Conservation (phyloP, 2,113 vertebrate genomes). For the Petromus typicus region DNA sequence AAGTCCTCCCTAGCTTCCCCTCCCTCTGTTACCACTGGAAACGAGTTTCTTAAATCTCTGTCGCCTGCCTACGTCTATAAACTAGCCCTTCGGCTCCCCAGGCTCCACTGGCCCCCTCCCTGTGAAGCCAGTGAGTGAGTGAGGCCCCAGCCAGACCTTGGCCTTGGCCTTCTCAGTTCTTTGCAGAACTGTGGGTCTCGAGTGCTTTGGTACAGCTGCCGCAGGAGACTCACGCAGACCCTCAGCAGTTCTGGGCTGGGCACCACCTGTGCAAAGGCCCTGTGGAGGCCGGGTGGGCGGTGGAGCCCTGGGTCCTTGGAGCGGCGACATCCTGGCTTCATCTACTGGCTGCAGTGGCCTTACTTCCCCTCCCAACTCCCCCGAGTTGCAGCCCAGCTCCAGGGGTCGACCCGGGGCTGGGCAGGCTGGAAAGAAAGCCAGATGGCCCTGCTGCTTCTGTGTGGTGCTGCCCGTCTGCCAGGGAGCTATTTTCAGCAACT, state of each 20-base stretch:
- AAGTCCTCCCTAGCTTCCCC: background rate
- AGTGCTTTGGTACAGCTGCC: background rate
- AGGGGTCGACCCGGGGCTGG: background rate
- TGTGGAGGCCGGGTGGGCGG: background rate
- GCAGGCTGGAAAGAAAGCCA: background rate
- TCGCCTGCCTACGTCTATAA: background rate
- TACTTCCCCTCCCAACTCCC: rapidly evolving
- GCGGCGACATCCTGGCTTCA: background rate
- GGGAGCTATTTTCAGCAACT: constrained; percentile 21
- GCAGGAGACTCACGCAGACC: background rate
- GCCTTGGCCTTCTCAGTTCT: background rate
- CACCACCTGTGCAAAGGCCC: background rate
- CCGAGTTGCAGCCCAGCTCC: background rate
- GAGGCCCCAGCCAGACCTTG: background rate
- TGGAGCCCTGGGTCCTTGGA: background rate
- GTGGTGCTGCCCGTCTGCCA: background rate
- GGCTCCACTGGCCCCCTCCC: background rate
- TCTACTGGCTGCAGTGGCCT: background rate
- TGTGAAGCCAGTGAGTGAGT: background rate
- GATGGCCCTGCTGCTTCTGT: background rate
- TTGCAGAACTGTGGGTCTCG: background rate
- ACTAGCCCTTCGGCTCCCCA: background rate
- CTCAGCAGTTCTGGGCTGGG: background rate
- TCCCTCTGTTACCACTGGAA: background rate
- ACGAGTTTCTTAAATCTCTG: background rate